phyloP scores from a whole-genome alignment of 2,888 invertebrate genomes.

The Cordilura impudica region DNA sequence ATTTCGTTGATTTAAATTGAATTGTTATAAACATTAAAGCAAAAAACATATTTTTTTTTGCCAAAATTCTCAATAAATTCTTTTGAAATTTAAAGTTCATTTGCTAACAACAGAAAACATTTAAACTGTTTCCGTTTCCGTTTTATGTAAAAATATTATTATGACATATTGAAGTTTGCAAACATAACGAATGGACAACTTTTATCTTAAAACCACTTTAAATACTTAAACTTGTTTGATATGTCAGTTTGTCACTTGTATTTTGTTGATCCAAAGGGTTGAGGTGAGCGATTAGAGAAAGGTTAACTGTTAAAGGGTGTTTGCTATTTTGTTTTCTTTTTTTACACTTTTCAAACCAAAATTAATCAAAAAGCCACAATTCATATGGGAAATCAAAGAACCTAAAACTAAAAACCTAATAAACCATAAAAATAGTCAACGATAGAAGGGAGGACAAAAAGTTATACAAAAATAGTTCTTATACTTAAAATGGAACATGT shows the following conservation, averaged over 20 bases:
- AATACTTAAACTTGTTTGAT: neutral
- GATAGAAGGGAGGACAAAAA: too few relatives aligned
- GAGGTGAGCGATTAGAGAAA: neutral
- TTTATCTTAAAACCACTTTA: neutral
- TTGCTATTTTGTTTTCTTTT: neutral
- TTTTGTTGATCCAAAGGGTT: neutral
- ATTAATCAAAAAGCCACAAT: constrained; percentile 51
- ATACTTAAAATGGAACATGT: too few relatives aligned
- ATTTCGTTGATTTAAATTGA: neutral
- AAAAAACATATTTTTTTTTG: neutral
- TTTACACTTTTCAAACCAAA: constrained; percentile 25
- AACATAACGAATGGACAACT: neutral
- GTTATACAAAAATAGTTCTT: too few relatives aligned
- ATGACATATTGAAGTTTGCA: neutral
- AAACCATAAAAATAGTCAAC: neutral
- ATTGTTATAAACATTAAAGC: too few relatives aligned
- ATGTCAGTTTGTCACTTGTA: neutral
- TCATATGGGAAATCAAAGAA: constrained; percentile 57
- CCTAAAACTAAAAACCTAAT: constrained; percentile 5
- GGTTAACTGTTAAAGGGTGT: neutral
- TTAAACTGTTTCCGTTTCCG: neutral
- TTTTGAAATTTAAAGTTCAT: neutral
- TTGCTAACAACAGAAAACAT: neutral
- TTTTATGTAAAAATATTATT: neutral
- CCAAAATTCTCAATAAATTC: neutral